phyloP scores from a whole-genome alignment of 2,888 invertebrate species.

The Acanthoscelides obtectus region DNA sequence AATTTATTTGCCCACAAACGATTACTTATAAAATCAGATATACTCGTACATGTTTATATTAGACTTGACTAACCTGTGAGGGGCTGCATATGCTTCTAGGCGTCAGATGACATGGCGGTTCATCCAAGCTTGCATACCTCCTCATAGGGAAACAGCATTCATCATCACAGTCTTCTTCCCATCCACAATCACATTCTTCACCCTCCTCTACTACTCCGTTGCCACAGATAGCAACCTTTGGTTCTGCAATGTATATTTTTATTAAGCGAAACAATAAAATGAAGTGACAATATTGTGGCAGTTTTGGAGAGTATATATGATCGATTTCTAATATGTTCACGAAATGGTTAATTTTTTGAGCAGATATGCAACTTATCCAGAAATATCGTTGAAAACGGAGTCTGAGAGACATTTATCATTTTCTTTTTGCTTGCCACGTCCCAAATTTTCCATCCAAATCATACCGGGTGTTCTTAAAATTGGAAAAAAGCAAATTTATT shows the following conservation, averaged over 20 bases:
- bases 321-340: too few species aligned
- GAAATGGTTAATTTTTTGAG: too few species aligned
- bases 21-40: too few species aligned
- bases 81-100: conserved; percentile 76
- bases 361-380: too few species aligned
- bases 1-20: too few species aligned
- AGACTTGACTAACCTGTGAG: conserved; percentile 60
- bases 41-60: too few species aligned
- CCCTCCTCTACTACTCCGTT: conserved; percentile 96
- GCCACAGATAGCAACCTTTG: conserved; percentile 92
- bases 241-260: conserved; percentile 55
- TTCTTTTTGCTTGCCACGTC: too few species aligned
- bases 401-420: too few species aligned
- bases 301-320: background rate
- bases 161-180: conserved; percentile 94
- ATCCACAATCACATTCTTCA: conserved; percentile 98
- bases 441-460: too few species aligned
- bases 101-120: conserved; percentile 82
- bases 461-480: too few species aligned
- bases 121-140: conserved; percentile 68
- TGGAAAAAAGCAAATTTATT: too few species aligned
- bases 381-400: too few species aligned
- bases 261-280: background rate
- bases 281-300: background rate
- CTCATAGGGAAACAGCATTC: conserved; percentile 91